These are phyloP conservation scores for Drosophila paranaensis DNA, from an alignment of 2,888 invertebrate species.

Conservation along the genomic window DNA sequence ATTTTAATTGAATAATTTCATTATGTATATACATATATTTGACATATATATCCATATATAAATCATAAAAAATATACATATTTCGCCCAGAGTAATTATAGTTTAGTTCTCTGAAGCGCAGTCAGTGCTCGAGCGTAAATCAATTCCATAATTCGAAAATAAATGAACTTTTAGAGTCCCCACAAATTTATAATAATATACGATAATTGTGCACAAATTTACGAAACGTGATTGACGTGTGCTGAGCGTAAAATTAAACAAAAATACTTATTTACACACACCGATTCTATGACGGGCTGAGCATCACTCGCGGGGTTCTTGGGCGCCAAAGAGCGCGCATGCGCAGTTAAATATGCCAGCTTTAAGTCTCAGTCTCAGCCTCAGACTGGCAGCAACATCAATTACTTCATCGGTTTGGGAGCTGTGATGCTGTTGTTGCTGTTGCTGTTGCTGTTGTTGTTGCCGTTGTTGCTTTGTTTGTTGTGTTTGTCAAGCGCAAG, in stretches of 20 bases:
- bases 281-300: slow-evolving; percentile 38
- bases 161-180: slow-evolving; percentile 23
- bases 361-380: not conserved
- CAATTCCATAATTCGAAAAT: slow-evolving; percentile 11
- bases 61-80: too few species aligned
- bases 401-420: slow-evolving; percentile 29
- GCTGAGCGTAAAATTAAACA: not conserved
- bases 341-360: slow-evolving; percentile 23
- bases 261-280: not conserved
- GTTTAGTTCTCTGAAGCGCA: not conserved
- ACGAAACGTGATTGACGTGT: slow-evolving; percentile 57
- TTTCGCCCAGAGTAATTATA: not conserved
- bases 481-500: slow-evolving; percentile 25
- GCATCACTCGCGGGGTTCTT: slow-evolving; percentile 39
- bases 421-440: not conserved
- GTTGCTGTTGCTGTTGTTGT: slow-evolving; percentile 6
- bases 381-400: slow-evolving; percentile 32
- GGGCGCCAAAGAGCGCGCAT: slow-evolving; percentile 1
- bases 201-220: slow-evolving; percentile 56
- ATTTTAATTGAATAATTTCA: not conserved
- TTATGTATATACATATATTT: too few species aligned
- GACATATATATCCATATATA: not conserved
- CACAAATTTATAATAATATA: slow-evolving; percentile 47
- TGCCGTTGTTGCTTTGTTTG: slow-evolving; percentile 9
- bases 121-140: slow-evolving; percentile 11